phyloP scores from a whole-genome alignment of 2,888 invertebrate genomes.

The Sarcophaga caerulescens region DNA sequence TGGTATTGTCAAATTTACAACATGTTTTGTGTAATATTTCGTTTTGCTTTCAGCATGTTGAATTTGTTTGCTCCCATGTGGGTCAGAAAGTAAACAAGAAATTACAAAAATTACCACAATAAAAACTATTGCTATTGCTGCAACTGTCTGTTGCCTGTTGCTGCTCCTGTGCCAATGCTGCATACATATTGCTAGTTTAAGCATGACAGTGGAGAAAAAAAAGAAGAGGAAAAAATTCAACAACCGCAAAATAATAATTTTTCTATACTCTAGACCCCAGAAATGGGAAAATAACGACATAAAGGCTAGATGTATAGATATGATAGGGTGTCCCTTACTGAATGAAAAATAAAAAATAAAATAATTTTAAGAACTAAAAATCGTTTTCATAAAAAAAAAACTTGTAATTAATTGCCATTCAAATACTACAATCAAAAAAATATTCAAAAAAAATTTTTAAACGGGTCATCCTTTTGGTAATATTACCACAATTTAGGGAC shows the following conservation, averaged over 20 bases:
- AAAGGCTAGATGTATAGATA: neutral
- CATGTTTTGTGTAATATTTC: slow-evolving; percentile 17
- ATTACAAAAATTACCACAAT: slow-evolving; percentile 40
- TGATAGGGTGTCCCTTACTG: neutral
- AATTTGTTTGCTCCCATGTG: neutral
- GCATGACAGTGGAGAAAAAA: neutral
- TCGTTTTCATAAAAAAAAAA: too few relatives aligned
- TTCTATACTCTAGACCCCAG: slow-evolving; percentile 10
- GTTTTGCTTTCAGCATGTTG: neutral
- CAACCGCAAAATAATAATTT: slow-evolving; percentile 39
- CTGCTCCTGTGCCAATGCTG: neutral
- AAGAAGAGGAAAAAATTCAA: neutral
- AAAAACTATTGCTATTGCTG: neutral
- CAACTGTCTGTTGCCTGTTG: neutral
- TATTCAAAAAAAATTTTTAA: neutral
- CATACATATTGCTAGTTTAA: slow-evolving; percentile 27
- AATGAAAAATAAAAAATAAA: too few relatives aligned
- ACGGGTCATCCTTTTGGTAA: neutral
- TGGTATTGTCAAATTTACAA: neutral
- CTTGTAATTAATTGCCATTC: too few relatives aligned
- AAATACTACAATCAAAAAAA: too few relatives aligned
- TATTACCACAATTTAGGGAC: neutral
- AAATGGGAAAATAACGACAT: slow-evolving; percentile 11
- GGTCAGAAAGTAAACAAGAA: slow-evolving; percentile 31
- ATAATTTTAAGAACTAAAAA: too few relatives aligned